phyloP scores from a whole-genome alignment of 2,888 invertebrate species.

The Hoplodrina ambigua region DNA sequence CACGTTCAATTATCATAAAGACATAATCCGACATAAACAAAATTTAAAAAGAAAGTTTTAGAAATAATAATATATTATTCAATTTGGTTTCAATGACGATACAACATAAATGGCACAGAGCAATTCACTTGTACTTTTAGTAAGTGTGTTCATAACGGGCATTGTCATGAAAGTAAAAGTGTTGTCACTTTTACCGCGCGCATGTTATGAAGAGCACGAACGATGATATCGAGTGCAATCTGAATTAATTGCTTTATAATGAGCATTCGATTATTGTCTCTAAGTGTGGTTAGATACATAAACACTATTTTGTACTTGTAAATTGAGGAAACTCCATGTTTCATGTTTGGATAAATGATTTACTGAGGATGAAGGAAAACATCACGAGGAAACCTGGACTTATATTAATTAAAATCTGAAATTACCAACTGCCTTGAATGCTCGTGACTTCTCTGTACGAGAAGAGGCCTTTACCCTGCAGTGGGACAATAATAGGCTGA shows the following conservation, averaged over 20 bases:
- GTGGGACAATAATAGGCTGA: no score
- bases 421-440: no score
- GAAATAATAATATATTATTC: slow-evolving; percentile 2
- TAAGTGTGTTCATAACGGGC: slow-evolving; percentile 44
- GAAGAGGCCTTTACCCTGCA: no score
- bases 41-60: slow-evolving; percentile 8
- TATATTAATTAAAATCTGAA: no score
- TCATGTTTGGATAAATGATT: neutral
- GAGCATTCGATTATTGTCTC: slow-evolving; percentile 15
- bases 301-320: neutral
- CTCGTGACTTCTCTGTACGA: no score
- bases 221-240: slow-evolving; percentile 47
- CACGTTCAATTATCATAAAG: neutral
- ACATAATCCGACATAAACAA: neutral
- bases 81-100: slow-evolving; percentile 24
- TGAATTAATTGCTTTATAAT: slow-evolving; percentile 48
- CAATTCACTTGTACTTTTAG: slow-evolving; percentile 50
- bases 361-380: no score
- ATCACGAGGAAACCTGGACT: no score
- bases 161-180: slow-evolving; percentile 73
- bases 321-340: slow-evolving; percentile 1
- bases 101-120: slow-evolving; percentile 10
- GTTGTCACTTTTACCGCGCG: slow-evolving; percentile 67
- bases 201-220: slow-evolving; percentile 35
- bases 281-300: slow-evolving; percentile 1